Percentiles rank a stretch among this genome's conserved stretches.
Evolutionary conservation across 2,888 invertebrate species (phyloP).

Genomic region (Lasioglossum oenotherae): DNA sequence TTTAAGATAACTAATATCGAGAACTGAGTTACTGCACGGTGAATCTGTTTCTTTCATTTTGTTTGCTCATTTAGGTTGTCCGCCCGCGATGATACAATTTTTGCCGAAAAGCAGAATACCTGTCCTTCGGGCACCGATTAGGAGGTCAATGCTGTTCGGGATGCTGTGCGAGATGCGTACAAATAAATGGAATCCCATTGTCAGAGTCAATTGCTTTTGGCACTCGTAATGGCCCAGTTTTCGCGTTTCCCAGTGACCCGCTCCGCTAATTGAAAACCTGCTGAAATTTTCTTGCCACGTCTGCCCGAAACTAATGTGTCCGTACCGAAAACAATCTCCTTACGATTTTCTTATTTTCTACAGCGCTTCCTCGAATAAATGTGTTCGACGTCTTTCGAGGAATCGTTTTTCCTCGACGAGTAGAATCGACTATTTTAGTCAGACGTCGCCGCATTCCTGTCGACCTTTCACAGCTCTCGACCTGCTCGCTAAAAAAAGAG

Average conservation of each 20-base stretch:
- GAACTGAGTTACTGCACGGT: not conserved
- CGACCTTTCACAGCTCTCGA: slow-evolving; percentile 44
- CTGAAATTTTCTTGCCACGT: not conserved
- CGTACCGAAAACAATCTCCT: not conserved
- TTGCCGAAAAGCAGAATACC: too few relatives aligned
- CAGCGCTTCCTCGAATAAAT: not conserved
- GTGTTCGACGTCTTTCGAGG: not conserved
- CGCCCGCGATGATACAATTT: too few relatives aligned
- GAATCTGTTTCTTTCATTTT: not conserved
- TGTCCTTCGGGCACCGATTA: not conserved
- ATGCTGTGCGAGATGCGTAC: slow-evolving; percentile 11
- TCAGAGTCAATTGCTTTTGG: slow-evolving; percentile 69
- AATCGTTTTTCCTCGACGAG: slow-evolving; percentile 19
- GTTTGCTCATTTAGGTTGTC: too few relatives aligned
- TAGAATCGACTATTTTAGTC: slow-evolving; percentile 70
- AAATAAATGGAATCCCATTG: slow-evolving; percentile 64
- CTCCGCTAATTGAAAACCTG: slow-evolving; percentile 32
- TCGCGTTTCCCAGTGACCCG: slow-evolving; percentile 45
- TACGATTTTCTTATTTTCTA: not conserved
- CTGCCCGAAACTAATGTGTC: not conserved
- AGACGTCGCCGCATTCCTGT: slow-evolving; percentile 59
- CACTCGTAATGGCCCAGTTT: slow-evolving; percentile 58
- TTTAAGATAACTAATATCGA: not conserved
- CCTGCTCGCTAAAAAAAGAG: slow-evolving; percentile 61
- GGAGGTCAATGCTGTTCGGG: slow-evolving; percentile 28